These are phyloP conservation scores for Zonitis immaculata DNA, from an alignment of 2,888 invertebrate genomes.

Conservation along the genomic window DNA sequence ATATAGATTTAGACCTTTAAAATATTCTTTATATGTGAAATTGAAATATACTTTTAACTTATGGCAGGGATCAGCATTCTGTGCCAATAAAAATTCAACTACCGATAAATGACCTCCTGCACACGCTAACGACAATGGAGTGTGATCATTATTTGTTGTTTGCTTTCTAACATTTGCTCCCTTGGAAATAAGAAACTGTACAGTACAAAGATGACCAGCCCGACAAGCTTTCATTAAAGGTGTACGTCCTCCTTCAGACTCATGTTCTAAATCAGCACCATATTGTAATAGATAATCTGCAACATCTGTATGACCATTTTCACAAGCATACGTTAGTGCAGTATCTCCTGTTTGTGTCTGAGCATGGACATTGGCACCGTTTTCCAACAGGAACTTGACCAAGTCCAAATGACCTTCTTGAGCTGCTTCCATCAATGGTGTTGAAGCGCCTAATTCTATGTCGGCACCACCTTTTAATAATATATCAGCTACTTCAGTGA, in stretches of 20 bases:
- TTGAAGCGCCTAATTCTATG: conserved; percentile 90
- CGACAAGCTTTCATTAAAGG: conserved; percentile 98
- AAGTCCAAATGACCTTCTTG: conserved; percentile 96
- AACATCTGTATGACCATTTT: conserved; percentile 98
- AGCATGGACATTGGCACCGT: conserved; percentile 86
- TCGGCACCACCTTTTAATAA: conserved; percentile 93
- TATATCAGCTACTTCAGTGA: conserved; percentile 92
- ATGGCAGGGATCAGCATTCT: conserved; percentile 93
- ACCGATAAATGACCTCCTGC: conserved; percentile 93
- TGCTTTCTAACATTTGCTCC: conserved; percentile 81
- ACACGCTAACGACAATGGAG: conserved; percentile 92
- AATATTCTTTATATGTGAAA: too few species aligned
- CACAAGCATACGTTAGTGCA: conserved; percentile 95
- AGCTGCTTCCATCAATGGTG: conserved; percentile 97
- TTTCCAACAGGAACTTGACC: conserved; percentile 79
- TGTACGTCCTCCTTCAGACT: conserved; percentile 92
- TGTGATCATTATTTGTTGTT: conserved; percentile 94
- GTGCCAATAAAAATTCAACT: conserved; percentile 84
- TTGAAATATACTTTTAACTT: conserved; percentile 76
- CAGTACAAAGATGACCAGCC: conserved; percentile 93
- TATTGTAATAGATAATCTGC: conserved; percentile 87
- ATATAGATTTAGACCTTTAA: too few species aligned
- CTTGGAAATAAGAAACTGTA: conserved; percentile 89
- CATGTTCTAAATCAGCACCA: conserved; percentile 90
- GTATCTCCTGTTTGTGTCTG: conserved; percentile 81